phyloP scores from a whole-genome alignment of 2,797 vertebrate genomes.

The Aulostomus chinensis region DNA sequence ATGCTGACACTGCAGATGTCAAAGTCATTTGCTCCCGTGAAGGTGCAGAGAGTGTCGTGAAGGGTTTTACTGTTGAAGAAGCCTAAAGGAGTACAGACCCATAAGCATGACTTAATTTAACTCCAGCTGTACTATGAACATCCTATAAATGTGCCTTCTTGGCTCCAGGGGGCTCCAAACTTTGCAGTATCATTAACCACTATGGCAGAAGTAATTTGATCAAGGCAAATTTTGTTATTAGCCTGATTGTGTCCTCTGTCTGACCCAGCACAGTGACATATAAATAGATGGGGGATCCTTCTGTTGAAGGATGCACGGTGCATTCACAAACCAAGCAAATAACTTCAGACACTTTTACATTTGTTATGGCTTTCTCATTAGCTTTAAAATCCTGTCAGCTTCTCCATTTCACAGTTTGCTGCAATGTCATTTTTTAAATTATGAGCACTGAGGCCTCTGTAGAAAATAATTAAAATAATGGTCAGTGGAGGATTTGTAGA shows the following conservation, averaged over 20 bases:
- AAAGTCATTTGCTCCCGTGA: slow-evolving; percentile 42
- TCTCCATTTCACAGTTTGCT: no score
- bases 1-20: slow-evolving; percentile 55
- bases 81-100: slow-evolving; percentile 38
- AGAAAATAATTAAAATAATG: neutral
- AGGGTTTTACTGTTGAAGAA: slow-evolving; percentile 1
- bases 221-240: slow-evolving; percentile 70
- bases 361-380: slow-evolving; percentile 14
- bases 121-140: slow-evolving; percentile 43
- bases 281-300: slow-evolving; percentile 45
- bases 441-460: no score
- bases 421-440: no score
- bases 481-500: neutral
- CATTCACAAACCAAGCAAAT: slow-evolving; percentile 24
- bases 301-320: slow-evolving; percentile 9
- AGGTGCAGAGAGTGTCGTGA: slow-evolving; percentile 37
- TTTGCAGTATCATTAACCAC: slow-evolving; percentile 68
- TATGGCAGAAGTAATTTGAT: slow-evolving; percentile 72
- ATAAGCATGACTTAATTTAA: slow-evolving; percentile 56
- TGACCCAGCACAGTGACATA: slow-evolving; percentile 52
- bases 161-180: slow-evolving; percentile 56
- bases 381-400: slow-evolving; percentile 5
- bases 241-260: slow-evolving; percentile 67
- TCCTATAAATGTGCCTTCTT: slow-evolving; percentile 59
- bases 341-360: slow-evolving; percentile 8